Evolutionary conservation across 2,888 invertebrate species (phyloP), one percentile per base, ranked within the genome.

Genomic region (Drosophila maculinotata): DNA sequence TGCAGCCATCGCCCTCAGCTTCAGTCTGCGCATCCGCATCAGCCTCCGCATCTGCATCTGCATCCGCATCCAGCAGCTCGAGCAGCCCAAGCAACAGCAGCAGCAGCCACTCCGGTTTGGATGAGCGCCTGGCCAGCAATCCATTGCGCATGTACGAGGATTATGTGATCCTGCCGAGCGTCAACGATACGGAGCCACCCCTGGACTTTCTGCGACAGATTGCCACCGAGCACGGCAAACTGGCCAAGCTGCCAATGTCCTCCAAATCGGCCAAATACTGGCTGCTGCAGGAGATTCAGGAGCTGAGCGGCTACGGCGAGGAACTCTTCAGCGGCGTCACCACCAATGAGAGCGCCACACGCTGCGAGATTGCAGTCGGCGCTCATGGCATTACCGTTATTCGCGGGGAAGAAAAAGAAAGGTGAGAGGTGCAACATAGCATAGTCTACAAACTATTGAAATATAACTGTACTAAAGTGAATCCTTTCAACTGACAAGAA

Each of bases 251-350:
- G 35, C 85, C 94, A 10, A 95, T 96, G 94, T 94, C 94, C 63
- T 91, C 94, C 7, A 94, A 95, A n/a, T 94, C 95, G 35, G 96
- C 97, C 2, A 96, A 97, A 88, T 97, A 97, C 92, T 95, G 96
- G 93, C 91, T 97, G 35, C 91, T 97, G 44, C 95, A 96, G 89
- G 95, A 96, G 90, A 95, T 96, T 54, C 95, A 96, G 5, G 94
- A 94, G 69, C 91, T 97, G 76, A 95, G 95, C 75, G 95, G 95
- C 28, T 97, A 96, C 2, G 83, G 86, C 0, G 96, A 96, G 90
- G 97, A 97, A 90, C 92, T 96, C 72, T 97, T 97, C 90, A 94
- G 94, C 89, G 95, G 95, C 88, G 93, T 95, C 7, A 90, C 90
- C 36, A 87, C 88, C 49, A 88, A 87, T 23, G 91, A 91, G 70